Evolutionary conservation across 1,140 invertebrate genomes (phyloP), one percentile per base, ranked within the genome.

Genomic region (Heliconius melpomene): DNA sequence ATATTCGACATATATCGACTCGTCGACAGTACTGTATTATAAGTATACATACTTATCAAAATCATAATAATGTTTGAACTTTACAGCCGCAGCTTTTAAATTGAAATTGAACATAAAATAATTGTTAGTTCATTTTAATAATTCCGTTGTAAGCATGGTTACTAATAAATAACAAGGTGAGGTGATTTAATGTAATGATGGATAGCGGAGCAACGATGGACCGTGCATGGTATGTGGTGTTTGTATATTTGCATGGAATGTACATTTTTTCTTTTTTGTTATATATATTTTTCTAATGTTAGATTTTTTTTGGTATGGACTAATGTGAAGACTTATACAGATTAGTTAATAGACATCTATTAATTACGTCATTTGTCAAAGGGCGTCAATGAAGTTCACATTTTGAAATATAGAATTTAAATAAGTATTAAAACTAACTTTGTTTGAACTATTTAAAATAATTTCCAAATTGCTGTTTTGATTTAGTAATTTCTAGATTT

Each of bases 171-270:
- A 52, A 52, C 50, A 20, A 75, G 78, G 78, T 79, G 75, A 72
- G 78, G 74, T 72, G 13, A 23, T 71, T 70, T 29, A 75, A 79
- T 46, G 13, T 46, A 16, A 6, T 74, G 32, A 76, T 54, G 60
- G 74, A 23, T 26, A 13, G 16, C 20, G 74, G 38, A 75, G 26
- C 66, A 77, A 26, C 79, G 66, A 23, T 75, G 83, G 83, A 83
- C 16, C 73, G 1, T 80, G 85, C 85, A 88, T 86, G 87, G 87
- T 88, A 86, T 81, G 86, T 88, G 72, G 80, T 81, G 54, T 66
- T 29, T 82, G 13, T 72, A 75, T 75, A 52, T 84, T 60, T 82
- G 80, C 79, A 79, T 79, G 80, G 75, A 78, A 74, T 78, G 60
- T 72, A 7, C 7, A n/a, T 72, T 32, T 71, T 71, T 50, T 50